Evolutionary conservation across 2,113 vertebrate species (phyloP).

Genomic region (Sylvia atricapilla): DNA sequence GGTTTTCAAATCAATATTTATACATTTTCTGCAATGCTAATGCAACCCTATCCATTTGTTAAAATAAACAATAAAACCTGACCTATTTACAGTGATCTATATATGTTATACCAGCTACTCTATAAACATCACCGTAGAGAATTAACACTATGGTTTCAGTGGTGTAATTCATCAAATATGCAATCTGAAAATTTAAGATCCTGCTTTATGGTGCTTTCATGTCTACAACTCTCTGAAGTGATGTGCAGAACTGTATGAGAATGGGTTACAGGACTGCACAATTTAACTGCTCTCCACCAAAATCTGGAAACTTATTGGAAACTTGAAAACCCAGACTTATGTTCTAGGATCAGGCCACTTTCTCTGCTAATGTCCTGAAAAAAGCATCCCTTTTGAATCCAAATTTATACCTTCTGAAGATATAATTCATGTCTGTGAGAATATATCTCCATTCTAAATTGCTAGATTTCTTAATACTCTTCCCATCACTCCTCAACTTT

Average conservation of each 20-base stretch:
- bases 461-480: conserved; percentile 72
- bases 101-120: conserved; percentile 18
- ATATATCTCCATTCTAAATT: conserved; percentile 66
- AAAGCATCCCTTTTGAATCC: neutral
- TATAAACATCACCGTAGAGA: conserved; percentile 28
- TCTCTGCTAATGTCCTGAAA: neutral
- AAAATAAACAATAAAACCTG: conserved; percentile 81
- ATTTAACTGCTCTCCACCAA: neutral
- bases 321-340: neutral
- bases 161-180: conserved; percentile 18
- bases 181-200: conserved; percentile 1
- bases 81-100: conserved; percentile 64
- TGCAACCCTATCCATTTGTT: conserved; percentile 75
- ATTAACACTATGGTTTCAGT: conserved; percentile 23
- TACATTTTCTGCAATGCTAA: conserved; percentile 79
- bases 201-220: neutral
- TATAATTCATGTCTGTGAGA: conserved; percentile 48
- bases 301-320: neutral
- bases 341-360: neutral
- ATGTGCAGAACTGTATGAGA: neutral
- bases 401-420: conserved; percentile 1
- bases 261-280: neutral
- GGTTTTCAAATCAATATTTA: conserved; percentile 86
- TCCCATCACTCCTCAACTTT: conserved; percentile 60
- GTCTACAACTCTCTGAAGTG: neutral